Evolutionary conservation across 2,888 invertebrate genomes (phyloP), one percentile per base, ranked within the genome.

Genomic region (Standfussiana lucernea): DNA sequence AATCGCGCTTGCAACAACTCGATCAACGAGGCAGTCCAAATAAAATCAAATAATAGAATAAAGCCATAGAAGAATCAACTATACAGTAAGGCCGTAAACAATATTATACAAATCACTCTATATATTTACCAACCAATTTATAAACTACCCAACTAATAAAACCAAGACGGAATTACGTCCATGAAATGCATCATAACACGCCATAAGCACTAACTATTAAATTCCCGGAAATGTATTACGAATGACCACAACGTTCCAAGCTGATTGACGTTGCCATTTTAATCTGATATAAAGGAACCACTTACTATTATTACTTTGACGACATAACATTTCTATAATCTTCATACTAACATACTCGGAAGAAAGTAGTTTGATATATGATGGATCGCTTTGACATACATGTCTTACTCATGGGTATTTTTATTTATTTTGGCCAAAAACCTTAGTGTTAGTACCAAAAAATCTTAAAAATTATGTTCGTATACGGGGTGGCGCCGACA

Each of bases 201-300:
- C 1, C 68, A 21, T 66, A 77, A 77, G 69, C 66, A 47, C 77
- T 45, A 65, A 59, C 28, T 67, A 72, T 77, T 15, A 78, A 68
- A 15, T 75, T 74, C 53, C 68, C 35, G 50, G 74, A 71, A 64
- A 80, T 68, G 32, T 66, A 75, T 66, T 35, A 10, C 28, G 18
- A 66, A 59, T 13, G 69, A 45, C 75, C 67, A 53, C 45, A 45
- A 71, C 50, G 61, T 32, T 21, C 3, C 74, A 50, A 75, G 73
- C 75, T 65, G 42, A 76, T 69, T 71, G 75, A 35, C 76, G 65
- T 64, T 67, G 78, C 67, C 81, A 80, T 70, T 84, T 86, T 85
- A 87, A 86, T 87, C 84, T 74, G 77, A 80, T 87, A 84, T 82
- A 87, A 59, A 73, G 87, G 75, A 64, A 78, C 71, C 86, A 87